Base-by-base conservation (phyloP, 2,113 vertebrate species). In the Clinocottus analis region DNA sequence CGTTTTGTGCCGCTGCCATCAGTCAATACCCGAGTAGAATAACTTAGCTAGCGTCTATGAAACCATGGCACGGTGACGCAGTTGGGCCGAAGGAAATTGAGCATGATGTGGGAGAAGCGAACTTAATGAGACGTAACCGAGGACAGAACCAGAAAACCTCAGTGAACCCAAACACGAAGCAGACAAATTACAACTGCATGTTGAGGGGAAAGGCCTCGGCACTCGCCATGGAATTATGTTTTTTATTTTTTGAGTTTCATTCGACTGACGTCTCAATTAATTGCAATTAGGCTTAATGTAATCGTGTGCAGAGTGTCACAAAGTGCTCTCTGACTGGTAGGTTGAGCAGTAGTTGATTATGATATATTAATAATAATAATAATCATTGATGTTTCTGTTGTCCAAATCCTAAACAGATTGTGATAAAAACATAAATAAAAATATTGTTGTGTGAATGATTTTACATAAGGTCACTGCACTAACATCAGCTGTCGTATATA, bases 101-200 rank as follows among this genome's bases (percentile, higher is more conserved):
- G 87, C 87, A 70, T 87, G 89, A 90, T 85, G 87, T 74, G 84
- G 84, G 67, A 85, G 83, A 8, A 59, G 80, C 58, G 65, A 33
- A 87, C 66, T 81, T 91, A 92, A 93, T 91, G 93, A 91, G 87
- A 83, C 79, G 82, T 74, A 91, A 91, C 89, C 75, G 80, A 79
- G 83, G 86, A 91, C 85, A 85, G 78, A 87, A 91, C 77, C 83
- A 88, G 76, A 85, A 92, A 91, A 90, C 91, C 85, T 87, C 85
- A 82, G 65, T 80, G 79, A 86, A 83, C 72, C 78, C 70, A 88
- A 88, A 90, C 79, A 74, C 27, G 72, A 80, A 85, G 65, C 70
- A 83, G 87, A 83, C 79, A 89, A 92, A 92, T 91, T 80, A 88
- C 45, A 51, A 79, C 58, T 90, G 90, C 74, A 76, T 82, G 82